Conservation (phyloP, 2,113 vertebrate species). For the Ochotona curzoniae region DNA sequence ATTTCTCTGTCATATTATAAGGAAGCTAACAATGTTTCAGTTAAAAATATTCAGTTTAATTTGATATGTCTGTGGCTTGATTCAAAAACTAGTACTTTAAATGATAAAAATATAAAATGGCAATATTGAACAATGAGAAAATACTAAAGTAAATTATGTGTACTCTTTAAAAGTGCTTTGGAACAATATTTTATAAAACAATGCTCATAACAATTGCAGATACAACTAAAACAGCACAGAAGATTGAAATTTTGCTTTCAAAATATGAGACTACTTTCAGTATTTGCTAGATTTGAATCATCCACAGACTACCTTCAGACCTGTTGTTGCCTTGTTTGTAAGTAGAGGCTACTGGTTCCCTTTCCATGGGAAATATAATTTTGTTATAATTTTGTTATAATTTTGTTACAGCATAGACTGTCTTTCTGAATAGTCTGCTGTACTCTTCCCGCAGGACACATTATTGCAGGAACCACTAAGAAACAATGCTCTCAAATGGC, state of each 20-base stretch:
- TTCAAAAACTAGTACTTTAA: background rate
- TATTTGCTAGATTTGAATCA: background rate
- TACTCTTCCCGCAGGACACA: background rate
- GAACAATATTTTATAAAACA: constrained; percentile 20
- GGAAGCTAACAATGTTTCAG: background rate
- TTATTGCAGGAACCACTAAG: constrained; percentile 35
- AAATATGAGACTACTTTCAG: background rate
- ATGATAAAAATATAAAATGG: constrained; percentile 43
- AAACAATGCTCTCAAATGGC: background rate
- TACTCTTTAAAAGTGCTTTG: background rate
- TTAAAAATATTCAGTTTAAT: background rate
- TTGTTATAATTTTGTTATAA: constrained; percentile 11
- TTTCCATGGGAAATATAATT: background rate
- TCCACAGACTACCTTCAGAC: background rate
- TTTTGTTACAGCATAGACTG: background rate
- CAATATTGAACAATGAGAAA: background rate
- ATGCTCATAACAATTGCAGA: background rate
- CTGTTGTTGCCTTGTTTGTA: background rate
- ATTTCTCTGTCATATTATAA: constrained; percentile 24
- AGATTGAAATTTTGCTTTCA: constrained; percentile 5
- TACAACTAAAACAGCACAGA: background rate
- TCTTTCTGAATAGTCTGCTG: constrained; percentile 32
- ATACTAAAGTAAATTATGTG: constrained; percentile 5
- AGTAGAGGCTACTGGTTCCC: background rate
- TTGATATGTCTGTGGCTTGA: background rate